Evolutionary conservation across 2,797 vertebrate genomes (phyloP).

Genomic region (Pipistrellus kuhlii): DNA sequence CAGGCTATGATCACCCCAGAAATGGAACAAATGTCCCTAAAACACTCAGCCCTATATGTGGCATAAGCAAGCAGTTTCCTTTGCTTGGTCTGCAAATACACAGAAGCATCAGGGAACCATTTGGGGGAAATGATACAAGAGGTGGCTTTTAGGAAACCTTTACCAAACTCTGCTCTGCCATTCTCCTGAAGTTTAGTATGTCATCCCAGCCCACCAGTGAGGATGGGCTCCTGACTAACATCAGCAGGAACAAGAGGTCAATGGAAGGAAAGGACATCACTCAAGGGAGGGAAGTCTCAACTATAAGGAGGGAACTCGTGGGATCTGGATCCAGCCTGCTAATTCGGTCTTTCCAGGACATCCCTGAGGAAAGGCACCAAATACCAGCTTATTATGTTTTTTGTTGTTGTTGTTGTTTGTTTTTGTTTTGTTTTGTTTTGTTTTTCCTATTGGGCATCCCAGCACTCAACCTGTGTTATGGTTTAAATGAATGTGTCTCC

Average conservation of each 20-base stretch:
- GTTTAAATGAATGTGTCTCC: background rate
- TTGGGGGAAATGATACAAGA: background rate
- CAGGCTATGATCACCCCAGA: background rate
- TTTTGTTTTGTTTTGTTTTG: too few species aligned
- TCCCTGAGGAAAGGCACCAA: background rate
- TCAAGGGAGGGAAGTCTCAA: slow-evolving; percentile 27
- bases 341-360: background rate
- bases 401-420: too few species aligned
- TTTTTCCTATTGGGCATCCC: too few species aligned
- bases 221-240: slow-evolving; percentile 53
- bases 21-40: background rate
- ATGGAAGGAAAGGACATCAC: background rate
- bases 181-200: slow-evolving; percentile 60
- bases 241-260: slow-evolving; percentile 68
- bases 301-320: background rate
- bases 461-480: background rate
- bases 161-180: slow-evolving; percentile 32
- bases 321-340: background rate
- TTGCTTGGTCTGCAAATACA: background rate
- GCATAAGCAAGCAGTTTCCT: background rate
- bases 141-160: slow-evolving; percentile 55
- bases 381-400: background rate
- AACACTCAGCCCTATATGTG: too few species aligned
- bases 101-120: background rate
- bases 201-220: slow-evolving; percentile 23